These are phyloP conservation scores for Pelochelys cantorii DNA, from an alignment of 2,797 vertebrate genomes.

Conservation along the genomic window DNA sequence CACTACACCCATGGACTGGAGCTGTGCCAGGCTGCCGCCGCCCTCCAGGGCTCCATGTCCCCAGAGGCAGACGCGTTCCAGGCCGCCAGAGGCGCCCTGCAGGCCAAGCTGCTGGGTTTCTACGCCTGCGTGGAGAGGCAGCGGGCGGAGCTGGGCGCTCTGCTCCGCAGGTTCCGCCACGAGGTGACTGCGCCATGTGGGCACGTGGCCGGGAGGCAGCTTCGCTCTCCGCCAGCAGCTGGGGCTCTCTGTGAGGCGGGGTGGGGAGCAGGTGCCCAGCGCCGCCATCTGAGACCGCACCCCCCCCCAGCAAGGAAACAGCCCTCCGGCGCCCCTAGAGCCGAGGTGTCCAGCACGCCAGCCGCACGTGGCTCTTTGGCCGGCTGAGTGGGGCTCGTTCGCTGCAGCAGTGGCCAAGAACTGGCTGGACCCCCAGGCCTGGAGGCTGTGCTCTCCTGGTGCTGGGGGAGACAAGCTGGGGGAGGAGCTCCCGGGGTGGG, in stretches of 20 bases:
- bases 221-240: too few relatives aligned
- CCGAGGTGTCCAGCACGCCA: too few relatives aligned
- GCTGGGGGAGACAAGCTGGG: not conserved
- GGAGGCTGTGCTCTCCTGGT: not conserved
- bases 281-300: fast-evolving
- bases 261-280: too few relatives aligned
- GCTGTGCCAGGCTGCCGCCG: slow-evolving; percentile 84
- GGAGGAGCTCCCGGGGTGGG: not conserved
- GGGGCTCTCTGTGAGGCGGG: not conserved
- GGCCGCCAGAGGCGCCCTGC: slow-evolving; percentile 82
- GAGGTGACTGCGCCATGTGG: slow-evolving; percentile 79
- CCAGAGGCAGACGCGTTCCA: slow-evolving; percentile 84
- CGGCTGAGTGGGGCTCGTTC: too few relatives aligned
- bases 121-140: slow-evolving; percentile 84
- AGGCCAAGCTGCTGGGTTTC: slow-evolving; percentile 86
- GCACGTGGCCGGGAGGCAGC: fast-evolving
- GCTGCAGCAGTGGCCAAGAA: too few relatives aligned
- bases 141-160: slow-evolving; percentile 82
- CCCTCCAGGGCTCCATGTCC: slow-evolving; percentile 59
- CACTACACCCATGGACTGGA: slow-evolving; percentile 81
- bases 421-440: not conserved
- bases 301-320: too few relatives aligned
- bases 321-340: too few relatives aligned
- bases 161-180: slow-evolving; percentile 83
- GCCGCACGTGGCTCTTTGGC: too few relatives aligned